phyloP scores from a whole-genome alignment of 2,888 invertebrate genomes.

The Amorpha juglandis region DNA sequence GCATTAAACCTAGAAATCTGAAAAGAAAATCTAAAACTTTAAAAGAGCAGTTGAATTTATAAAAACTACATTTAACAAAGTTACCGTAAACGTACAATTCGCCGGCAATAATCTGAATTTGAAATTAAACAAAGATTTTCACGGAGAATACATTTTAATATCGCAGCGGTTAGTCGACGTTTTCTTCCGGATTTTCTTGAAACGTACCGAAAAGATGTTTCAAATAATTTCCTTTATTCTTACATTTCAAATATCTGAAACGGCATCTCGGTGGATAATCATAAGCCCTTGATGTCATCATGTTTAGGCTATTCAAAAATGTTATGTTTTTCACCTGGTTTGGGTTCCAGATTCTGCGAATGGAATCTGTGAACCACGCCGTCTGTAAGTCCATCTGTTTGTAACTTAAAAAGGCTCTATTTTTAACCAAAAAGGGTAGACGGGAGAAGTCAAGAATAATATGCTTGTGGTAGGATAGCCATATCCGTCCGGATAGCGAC shows the following conservation, averaged over 20 bases:
- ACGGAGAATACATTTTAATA: background rate
- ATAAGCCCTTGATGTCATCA: background rate
- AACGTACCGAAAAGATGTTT: constrained; percentile 1
- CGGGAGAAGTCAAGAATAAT: no score
- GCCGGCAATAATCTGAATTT: background rate
- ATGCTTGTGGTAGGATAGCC: no score
- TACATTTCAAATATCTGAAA: constrained; percentile 6
- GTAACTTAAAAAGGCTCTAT: no score
- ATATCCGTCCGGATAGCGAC: no score
- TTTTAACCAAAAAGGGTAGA: no score
- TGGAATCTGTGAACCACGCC: no score
- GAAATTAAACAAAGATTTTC: constrained; percentile 1
- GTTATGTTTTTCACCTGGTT: background rate
- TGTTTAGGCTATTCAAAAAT: background rate
- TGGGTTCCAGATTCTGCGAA: no score
- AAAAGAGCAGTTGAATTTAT: no score
- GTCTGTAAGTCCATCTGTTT: no score
- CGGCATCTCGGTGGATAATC: background rate
- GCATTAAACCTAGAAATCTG: no score
- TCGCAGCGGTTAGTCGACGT: background rate
- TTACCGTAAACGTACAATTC: background rate
- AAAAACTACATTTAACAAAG: background rate
- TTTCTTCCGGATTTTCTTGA: constrained; percentile 7
- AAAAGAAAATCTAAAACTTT: no score
- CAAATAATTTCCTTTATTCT: constrained; percentile 15